phyloP scores from a whole-genome alignment of 2,113 vertebrate genomes.

The Microcebus lehilahytsara region DNA sequence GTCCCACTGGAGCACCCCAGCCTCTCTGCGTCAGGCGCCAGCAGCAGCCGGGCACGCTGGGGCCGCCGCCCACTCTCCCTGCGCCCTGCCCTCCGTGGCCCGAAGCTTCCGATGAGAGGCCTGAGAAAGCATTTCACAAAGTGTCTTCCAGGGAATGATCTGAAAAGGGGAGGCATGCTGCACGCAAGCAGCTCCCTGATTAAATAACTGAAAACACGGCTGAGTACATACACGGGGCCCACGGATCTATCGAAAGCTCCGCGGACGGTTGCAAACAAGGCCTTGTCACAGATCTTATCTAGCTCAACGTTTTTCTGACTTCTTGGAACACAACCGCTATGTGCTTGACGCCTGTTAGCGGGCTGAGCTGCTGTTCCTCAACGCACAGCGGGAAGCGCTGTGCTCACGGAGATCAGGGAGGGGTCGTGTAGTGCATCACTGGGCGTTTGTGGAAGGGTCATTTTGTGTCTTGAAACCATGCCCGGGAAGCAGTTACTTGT shows the following conservation, averaged over 20 bases:
- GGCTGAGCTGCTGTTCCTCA: rapidly evolving
- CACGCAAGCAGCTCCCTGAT: neutral
- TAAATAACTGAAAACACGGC: neutral
- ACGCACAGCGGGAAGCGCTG: rapidly evolving
- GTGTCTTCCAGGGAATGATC: neutral
- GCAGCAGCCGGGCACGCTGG: rapidly evolving
- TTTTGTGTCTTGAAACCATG: neutral
- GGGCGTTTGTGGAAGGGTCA: neutral
- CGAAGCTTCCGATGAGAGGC: neutral
- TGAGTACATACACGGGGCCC: neutral
- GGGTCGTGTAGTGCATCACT: rapidly evolving
- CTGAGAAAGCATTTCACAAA: rapidly evolving
- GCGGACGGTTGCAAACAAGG: rapidly evolving
- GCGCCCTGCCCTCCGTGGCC: rapidly evolving
- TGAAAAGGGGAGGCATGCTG: neutral
- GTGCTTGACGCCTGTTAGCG: neutral
- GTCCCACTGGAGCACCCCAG: too few species aligned
- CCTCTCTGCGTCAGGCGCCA: neutral
- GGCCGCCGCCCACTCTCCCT: neutral
- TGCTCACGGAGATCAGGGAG: rapidly evolving
- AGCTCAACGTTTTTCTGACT: neutral
- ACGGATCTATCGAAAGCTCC: rapidly evolving
- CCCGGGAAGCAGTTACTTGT: neutral
- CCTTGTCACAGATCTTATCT: rapidly evolving
- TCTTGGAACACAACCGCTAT: rapidly evolving